A percentile compares a stretch with the other conserved stretches of the same genome.
phyloP scores from a whole-genome alignment of 2,888 invertebrate species.

The Xestia ashworthii region DNA sequence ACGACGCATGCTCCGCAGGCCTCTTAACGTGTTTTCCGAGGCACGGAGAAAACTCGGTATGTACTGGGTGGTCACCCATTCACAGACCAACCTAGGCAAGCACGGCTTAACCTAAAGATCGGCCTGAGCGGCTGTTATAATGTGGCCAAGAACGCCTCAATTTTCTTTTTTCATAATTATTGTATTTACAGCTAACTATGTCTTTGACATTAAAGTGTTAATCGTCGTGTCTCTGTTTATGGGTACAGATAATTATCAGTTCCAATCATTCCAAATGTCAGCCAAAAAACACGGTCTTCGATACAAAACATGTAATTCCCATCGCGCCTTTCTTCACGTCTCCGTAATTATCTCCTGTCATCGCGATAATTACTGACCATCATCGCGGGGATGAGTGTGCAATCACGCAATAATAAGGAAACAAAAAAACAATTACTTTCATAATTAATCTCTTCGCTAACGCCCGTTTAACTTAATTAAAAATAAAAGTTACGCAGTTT shows the following conservation, averaged over 20 bases:
- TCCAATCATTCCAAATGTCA: conserved; percentile 61
- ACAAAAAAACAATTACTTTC: conserved; percentile 19
- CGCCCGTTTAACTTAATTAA: conserved; percentile 40
- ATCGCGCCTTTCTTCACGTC: conserved; percentile 56
- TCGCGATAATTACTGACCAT: conserved; percentile 64
- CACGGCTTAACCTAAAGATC: too few species aligned
- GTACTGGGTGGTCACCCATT: too few species aligned
- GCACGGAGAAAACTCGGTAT: too few species aligned
- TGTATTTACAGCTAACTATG: conserved; percentile 32
- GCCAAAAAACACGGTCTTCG: conserved; percentile 44
- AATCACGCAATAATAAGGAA: conserved; percentile 52
- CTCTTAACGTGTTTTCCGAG: too few species aligned
- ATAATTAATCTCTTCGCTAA: conserved; percentile 47
- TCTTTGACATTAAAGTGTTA: conserved; percentile 58
- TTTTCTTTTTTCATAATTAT: conserved; percentile 24
- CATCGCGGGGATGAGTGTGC: conserved; percentile 52
- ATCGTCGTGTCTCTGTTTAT: conserved; percentile 31
- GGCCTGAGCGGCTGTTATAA: too few species aligned
- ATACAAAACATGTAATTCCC: conserved; percentile 62
- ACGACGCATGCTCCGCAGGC: too few species aligned
- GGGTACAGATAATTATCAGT: conserved; percentile 49
- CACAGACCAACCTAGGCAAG: too few species aligned
- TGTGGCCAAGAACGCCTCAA: neutral
- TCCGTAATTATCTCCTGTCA: conserved; percentile 66
- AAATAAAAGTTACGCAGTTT: conserved; percentile 31